Evolutionary conservation across 1,140 invertebrate species (phyloP), one percentile per base, ranked within the genome.

Genomic region (Megalonaias nervosa): DNA sequence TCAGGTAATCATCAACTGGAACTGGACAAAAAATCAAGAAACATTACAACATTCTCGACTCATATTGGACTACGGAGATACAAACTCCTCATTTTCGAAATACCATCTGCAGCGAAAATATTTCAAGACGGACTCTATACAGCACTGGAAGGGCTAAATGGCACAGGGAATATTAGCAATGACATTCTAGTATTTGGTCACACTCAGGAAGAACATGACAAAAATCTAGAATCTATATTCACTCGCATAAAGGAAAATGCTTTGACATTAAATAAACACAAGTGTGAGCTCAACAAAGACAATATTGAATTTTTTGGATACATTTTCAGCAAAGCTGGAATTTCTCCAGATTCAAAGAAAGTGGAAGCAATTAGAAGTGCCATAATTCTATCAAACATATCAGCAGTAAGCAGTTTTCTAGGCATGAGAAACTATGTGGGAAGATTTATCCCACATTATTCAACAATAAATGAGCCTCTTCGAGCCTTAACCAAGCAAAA

Each of bases 1-100:
- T 62, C 74, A 59, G 82, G 80, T 0, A 84, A 79, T 68, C 80
- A 86, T 74, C 82, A 84, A 57, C 31, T 83, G 11, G 78, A 82
- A 66, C 55, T 83, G 11, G 9, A 59, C 23, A 26, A 62, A 19
- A 73, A 78, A 0, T 84, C 78, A 9, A 16, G 82, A 31, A 23
- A 26, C 26, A 26, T 2, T 26, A 26, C 26, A 26, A 26, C 26
- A 26, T 26, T 26, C 26, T 26, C 26, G 26, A 26, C 26, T 26
- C 26, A 26, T 26, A 26, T 26, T 26, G 26, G 26, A 26, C 1
- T 1, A 26, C 62, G 81, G 57, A 9, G 78, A 13, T 86, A 82
- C 57, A 71, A 84, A 59, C n/a, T 76, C 0, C 17, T 82, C 14
- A 73, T 21, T 14, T 85, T 84, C 74, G 80, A 81, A 17, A 68